phyloP scores from a whole-genome alignment of 1,140 invertebrate species.

The Bombyx mandarina region DNA sequence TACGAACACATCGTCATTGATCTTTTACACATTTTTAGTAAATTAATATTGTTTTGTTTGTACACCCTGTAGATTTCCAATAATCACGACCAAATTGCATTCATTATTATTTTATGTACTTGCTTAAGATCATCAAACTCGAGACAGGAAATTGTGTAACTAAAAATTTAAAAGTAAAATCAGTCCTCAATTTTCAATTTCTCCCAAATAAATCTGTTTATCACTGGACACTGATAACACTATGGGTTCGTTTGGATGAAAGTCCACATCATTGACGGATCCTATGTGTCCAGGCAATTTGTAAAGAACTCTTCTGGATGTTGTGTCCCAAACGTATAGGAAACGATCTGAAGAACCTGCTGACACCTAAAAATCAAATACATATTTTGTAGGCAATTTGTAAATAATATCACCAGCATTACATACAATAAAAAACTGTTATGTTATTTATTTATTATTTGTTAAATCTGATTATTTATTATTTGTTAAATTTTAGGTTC shows the following conservation, averaged over 20 bases:
- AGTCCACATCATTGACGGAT: slow-evolving; percentile 96
- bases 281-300: slow-evolving; percentile 98
- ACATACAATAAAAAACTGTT: too few relatives aligned
- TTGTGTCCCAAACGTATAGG: slow-evolving; percentile 98
- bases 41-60: too few relatives aligned
- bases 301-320: slow-evolving; percentile 90
- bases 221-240: slow-evolving; percentile 95
- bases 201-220: slow-evolving; percentile 96
- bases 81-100: too few relatives aligned
- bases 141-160: background rate
- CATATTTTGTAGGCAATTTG: background rate
- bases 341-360: slow-evolving; percentile 96
- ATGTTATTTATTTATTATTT: too few relatives aligned
- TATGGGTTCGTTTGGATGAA: slow-evolving; percentile 96
- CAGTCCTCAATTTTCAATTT: slow-evolving; percentile 79
- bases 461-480: too few relatives aligned
- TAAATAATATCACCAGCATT: too few relatives aligned
- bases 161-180: background rate
- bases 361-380: slow-evolving; percentile 76
- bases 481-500: too few relatives aligned
- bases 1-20: too few relatives aligned
- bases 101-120: too few relatives aligned
- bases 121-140: too few relatives aligned
- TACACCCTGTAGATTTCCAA: too few relatives aligned
- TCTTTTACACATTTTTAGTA: too few relatives aligned